phyloP scores from a whole-genome alignment of 2,797 vertebrate species.

The Ambastaia sidthimunki region DNA sequence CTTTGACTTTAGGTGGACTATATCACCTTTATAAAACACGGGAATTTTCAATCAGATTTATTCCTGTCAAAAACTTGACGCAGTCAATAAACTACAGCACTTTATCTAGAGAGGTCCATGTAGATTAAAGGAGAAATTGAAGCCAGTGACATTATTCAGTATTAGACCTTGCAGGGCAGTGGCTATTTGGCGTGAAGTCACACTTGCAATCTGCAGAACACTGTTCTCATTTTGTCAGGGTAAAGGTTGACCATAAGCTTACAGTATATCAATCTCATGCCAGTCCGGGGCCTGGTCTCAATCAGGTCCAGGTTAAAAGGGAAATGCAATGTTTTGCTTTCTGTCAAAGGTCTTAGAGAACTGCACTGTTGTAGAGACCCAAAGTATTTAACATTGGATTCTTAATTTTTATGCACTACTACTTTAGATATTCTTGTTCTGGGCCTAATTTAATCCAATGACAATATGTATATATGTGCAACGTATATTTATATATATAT shows the following conservation, averaged over 20 bases:
- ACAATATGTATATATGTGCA: background rate
- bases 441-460: background rate
- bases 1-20: too few relatives aligned
- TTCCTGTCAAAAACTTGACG: background rate
- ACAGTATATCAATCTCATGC: slow-evolving; percentile 63
- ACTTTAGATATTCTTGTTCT: background rate
- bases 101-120: slow-evolving; percentile 54
- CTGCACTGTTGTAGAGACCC: slow-evolving; percentile 6
- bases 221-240: slow-evolving; percentile 79
- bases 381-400: background rate
- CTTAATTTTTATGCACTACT: background rate
- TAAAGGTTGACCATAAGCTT: slow-evolving; percentile 62
- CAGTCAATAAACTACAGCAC: slow-evolving; percentile 5
- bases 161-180: slow-evolving; percentile 65
- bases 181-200: slow-evolving; percentile 70
- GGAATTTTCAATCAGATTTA: background rate
- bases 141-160: slow-evolving; percentile 75
- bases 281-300: slow-evolving; percentile 52
- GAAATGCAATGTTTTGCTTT: slow-evolving; percentile 55
- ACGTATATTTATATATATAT: background rate
- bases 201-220: slow-evolving; percentile 77
- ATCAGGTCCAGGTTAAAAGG: slow-evolving; percentile 55
- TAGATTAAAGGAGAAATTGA: slow-evolving; percentile 68
- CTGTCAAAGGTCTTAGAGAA: slow-evolving; percentile 37
- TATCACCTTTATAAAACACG: background rate